Conservation (phyloP, 2,797 vertebrate species). For the Syngnathus rostellatus region DNA sequence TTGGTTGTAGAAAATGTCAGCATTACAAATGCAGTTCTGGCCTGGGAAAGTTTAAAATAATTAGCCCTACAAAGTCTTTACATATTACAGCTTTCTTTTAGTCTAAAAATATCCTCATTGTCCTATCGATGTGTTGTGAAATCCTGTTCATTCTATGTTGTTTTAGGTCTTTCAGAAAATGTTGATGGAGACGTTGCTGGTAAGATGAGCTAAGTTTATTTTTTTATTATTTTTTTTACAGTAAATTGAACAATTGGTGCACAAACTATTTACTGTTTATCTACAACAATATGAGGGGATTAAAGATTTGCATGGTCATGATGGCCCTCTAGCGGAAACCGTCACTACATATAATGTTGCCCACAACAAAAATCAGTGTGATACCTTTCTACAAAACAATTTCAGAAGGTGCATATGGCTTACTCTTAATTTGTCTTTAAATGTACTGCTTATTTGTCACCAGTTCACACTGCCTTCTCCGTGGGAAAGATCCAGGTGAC, state of each 20-base stretch:
- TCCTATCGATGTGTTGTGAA: not conserved
- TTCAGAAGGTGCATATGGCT: not conserved
- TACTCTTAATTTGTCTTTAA: not conserved
- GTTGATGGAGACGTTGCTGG: conserved; percentile 74
- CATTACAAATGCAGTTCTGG: not conserved
- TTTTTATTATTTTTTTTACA: too few relatives aligned
- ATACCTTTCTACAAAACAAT: not conserved
- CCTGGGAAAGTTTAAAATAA: too few relatives aligned
- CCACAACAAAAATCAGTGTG: too few relatives aligned
- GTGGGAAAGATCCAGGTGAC: conserved; percentile 85
- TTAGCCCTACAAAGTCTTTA: too few relatives aligned
- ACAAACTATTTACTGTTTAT: too few relatives aligned
- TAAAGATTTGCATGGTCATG: too few relatives aligned
- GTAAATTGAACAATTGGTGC: too few relatives aligned
- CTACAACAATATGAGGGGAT: too few relatives aligned
- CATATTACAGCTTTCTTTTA: too few relatives aligned
- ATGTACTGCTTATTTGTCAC: conserved; percentile 6
- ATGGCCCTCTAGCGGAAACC: too few relatives aligned
- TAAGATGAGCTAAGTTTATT: conserved; percentile 44
- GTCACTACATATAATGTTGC: too few relatives aligned
- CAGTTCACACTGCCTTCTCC: conserved; percentile 58
- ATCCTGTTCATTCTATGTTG: not conserved
- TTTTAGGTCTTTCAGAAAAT: conserved; percentile 71
- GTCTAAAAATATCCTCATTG: not conserved
- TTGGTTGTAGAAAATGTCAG: not conserved